Evolutionary conservation across 2,888 invertebrate species (phyloP), one percentile per base, ranked within the genome.

Genomic region (Allophyes oxyacanthae): DNA sequence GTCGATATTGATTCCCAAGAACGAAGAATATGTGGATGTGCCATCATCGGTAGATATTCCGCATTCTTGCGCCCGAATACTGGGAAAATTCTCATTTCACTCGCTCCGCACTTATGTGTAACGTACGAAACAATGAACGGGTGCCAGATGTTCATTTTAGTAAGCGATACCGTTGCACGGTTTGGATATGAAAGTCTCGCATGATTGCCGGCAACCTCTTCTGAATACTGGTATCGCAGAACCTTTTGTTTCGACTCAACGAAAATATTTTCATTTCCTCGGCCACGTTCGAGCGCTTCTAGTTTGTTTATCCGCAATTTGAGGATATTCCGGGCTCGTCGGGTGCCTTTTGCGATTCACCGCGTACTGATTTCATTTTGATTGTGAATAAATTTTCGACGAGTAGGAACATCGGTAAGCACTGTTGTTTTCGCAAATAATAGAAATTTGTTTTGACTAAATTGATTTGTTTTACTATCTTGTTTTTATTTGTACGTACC

Each of bases 291-390:
- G 74, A 69, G 63, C 64, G 72, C 55, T 59, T 14, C 74, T 79
- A 78, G 85, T 84, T 84, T 87, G 86, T 87, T 85, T 84, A 85
- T 86, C 76, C 80, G 45, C 84, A 82, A 84, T 86, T 85, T 82
- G 74, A 77, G 78, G 77, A 75, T 82, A 82, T 82, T 79, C 75
- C 44, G 72, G 68, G 64, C 64, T 67, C 75, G 68, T 79, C 75
- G 66, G 65, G 75, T 71, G 82, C 78, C 77, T 78, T 80, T 78
- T 70, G 71, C 78, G 72, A 75, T 82, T 78, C 75, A 58, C 72
- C 78, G 75, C 77, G 75, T 75, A 70, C 78, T 81, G 83, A 82
- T 86, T 82, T 80, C 72, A 76, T 82, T 83, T 85, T 78, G 81
- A 82, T 80, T 81, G 73, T 79, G 82, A 83, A 85, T 82, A 83